A percentile compares a stretch with the other conserved stretches of the same genome.
Conservation (phyloP, 1,140 invertebrate species). For the Heliconius congener region DNA sequence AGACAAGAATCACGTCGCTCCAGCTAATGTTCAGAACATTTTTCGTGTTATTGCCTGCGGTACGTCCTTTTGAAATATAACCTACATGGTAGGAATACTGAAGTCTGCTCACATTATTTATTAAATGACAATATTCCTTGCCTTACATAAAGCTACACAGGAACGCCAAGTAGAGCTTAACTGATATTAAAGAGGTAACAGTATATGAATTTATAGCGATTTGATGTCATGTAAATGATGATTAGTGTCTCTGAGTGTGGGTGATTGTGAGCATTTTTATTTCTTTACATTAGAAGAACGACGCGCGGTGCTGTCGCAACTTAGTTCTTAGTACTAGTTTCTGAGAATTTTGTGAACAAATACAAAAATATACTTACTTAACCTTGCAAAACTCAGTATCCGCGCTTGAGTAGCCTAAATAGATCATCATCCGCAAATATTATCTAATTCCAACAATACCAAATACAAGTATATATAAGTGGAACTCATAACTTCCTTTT, state of each 20-base stretch:
- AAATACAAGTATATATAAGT: too few relatives aligned
- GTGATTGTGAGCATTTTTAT: too few relatives aligned
- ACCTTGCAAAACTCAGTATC: too few relatives aligned
- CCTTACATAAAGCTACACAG: neutral
- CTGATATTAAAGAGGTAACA: neutral
- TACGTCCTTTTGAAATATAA: conserved; percentile 6
- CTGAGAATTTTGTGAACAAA: too few relatives aligned
- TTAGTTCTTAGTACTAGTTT: too few relatives aligned
- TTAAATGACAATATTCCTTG: neutral
- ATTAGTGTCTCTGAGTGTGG: neutral
- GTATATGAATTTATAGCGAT: neutral
- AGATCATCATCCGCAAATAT: too few relatives aligned
- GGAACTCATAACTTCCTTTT: too few relatives aligned
- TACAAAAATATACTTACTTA: too few relatives aligned
- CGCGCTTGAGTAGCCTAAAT: too few relatives aligned
- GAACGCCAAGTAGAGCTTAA: neutral
- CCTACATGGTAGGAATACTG: neutral
- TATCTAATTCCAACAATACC: too few relatives aligned
- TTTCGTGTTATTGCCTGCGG: conserved; percentile 1
- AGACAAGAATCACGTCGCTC: neutral
- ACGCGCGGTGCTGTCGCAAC: too few relatives aligned
- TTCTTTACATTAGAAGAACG: too few relatives aligned
- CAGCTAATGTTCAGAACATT: neutral
- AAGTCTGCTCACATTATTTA: conserved; percentile 9
- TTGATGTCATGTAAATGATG: neutral